Evolutionary conservation across 2,888 invertebrate species (phyloP).

Genomic region (Drosophila dives): DNA sequence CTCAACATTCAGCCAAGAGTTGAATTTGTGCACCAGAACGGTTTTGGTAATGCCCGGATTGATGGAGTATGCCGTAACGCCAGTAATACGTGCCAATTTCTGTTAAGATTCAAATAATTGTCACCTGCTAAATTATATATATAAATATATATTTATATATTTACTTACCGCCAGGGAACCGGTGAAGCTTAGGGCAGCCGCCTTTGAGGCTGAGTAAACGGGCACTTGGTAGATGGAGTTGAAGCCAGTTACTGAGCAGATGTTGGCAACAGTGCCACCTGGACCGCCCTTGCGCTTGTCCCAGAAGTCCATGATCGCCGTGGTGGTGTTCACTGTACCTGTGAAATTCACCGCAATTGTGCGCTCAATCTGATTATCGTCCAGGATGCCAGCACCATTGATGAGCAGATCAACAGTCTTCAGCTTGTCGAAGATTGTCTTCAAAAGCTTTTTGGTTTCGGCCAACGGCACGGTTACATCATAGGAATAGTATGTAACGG

Average conservation of each 20-base stretch:
- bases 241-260: constrained; percentile 83
- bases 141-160: neutral
- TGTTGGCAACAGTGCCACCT: constrained; percentile 84
- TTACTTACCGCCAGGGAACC: constrained; percentile 81
- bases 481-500: constrained; percentile 68
- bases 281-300: constrained; percentile 84
- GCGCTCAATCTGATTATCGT: constrained; percentile 74
- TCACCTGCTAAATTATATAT: neutral
- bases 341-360: constrained; percentile 74
- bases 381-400: constrained; percentile 76
- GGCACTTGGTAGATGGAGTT: constrained; percentile 74
- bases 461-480: constrained; percentile 69
- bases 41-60: constrained; percentile 75
- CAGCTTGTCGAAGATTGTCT: constrained; percentile 63
- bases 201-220: constrained; percentile 84
- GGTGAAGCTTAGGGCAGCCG: constrained; percentile 84
- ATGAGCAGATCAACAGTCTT: constrained; percentile 76
- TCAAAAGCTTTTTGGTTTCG: constrained; percentile 72
- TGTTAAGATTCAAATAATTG: constrained; percentile 1
- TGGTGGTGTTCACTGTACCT: constrained; percentile 75
- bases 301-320: constrained; percentile 84
- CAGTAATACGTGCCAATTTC: constrained; percentile 67
- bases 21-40: constrained; percentile 60
- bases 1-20: constrained; percentile 71
- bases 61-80: constrained; percentile 67